These are phyloP conservation scores for Sander lucioperca DNA, from an alignment of 2,113 vertebrate species.

Conservation along the genomic window DNA sequence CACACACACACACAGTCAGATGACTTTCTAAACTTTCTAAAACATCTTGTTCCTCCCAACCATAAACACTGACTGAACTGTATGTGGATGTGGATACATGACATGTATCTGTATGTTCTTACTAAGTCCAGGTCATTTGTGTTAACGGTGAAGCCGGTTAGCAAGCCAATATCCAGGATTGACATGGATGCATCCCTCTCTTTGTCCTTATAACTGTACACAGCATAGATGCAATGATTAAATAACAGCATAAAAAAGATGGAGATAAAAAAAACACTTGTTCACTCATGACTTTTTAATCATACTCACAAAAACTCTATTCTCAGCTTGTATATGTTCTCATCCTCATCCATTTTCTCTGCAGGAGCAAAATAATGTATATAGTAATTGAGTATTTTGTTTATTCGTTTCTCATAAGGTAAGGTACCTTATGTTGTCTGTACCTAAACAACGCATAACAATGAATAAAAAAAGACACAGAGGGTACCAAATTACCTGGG, in stretches of 20 bases:
- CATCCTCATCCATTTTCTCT: background rate
- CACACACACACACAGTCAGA: too few species aligned
- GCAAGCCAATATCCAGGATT: conserved; percentile 83
- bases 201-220: conserved; percentile 58
- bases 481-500: conserved; percentile 49
- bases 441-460: background rate
- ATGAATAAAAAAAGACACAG: background rate
- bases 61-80: too few species aligned
- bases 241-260: background rate
- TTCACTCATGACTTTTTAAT: background rate
- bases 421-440: too few species aligned
- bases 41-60: too few species aligned
- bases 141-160: conserved; percentile 82
- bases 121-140: conserved; percentile 79
- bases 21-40: too few species aligned
- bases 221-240: conserved; percentile 13
- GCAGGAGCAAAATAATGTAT: conserved; percentile 5
- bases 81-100: too few species aligned
- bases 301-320: conserved; percentile 73
- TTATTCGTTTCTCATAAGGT: too few species aligned
- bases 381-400: too few species aligned
- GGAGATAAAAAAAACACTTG: background rate
- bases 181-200: conserved; percentile 78
- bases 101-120: conserved; percentile 3
- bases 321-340: conserved; percentile 55